Evolutionary conservation across 2,888 invertebrate species (phyloP), one percentile per base, ranked within the genome.

Genomic region (Drosophila pseudotalamancana): DNA sequence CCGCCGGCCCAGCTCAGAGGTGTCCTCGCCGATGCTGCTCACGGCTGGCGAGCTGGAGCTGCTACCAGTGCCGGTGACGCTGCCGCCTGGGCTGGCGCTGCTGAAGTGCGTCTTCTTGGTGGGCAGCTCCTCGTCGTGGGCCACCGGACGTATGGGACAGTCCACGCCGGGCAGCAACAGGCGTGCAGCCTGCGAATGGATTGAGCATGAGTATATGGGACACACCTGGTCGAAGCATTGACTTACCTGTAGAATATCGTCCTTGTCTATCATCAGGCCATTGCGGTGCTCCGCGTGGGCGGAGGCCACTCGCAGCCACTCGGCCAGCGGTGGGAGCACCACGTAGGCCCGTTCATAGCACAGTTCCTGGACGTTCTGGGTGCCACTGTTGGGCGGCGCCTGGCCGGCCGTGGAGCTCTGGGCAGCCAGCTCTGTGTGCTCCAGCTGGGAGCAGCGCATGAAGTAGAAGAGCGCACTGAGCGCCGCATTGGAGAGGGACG

Each of bases 311-410:
- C 97, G 93, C 72, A 97, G 92, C 97, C 97, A 98, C 92, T 97
- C 97, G n/a, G 96, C 95, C 63, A 98, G 92, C 9, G 97, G 97
- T 0, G 97, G 97, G 70, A 97, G 92, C 0, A 97, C 97, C 9
- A 97, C 95, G 78, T 97, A 97, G 0, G 97, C 97, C 50, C 97
- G 93, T 92, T 96, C 96, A 70, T 96, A 97, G 90, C 97, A 96
- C 71, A 97, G 92, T 80, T 96, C 95, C 89, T 95, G 94, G 32
- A 94, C 87, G 27, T 90, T 90, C 25, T 88, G 93, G 31, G 77
- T 89, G 19, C 86, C 87, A 34, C 77, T 85, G 25, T 75, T 75
- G 18, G 77, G 50, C 4, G 66, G 68, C 87, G 63, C 78, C 31
- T 76, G 75, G 2, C 77, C 87, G 3, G 78, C 67, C 4, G 68